Evolutionary conservation across 1,140 invertebrate species (phyloP).

Genomic region (Stegodyphus mimosarum): DNA sequence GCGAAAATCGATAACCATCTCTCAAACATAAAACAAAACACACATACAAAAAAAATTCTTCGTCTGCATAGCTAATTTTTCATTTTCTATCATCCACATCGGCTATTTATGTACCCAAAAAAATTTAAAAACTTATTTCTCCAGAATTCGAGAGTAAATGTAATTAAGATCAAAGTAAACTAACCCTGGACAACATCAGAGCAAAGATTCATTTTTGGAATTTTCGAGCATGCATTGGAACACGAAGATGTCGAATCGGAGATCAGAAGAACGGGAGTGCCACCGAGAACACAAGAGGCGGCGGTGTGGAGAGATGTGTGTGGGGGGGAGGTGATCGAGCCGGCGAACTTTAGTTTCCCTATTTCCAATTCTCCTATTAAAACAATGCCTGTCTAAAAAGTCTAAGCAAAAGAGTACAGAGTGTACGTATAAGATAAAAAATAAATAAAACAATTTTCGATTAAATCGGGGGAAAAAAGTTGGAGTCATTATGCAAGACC

Average conservation of each 20-base stretch:
- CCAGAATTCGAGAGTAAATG: neutral
- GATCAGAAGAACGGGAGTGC: too few relatives aligned
- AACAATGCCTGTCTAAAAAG: constrained; percentile 39
- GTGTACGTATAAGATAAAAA: constrained; percentile 3
- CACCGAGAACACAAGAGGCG: neutral
- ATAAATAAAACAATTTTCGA: constrained; percentile 39
- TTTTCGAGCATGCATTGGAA: neutral
- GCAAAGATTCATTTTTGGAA: neutral
- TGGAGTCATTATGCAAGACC: constrained; percentile 18
- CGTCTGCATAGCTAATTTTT: too few relatives aligned
- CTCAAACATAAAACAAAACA: too few relatives aligned
- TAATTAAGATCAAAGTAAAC: neutral
- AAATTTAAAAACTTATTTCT: neutral
- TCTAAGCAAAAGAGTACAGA: constrained; percentile 21
- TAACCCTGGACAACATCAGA: neutral
- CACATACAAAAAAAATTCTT: too few relatives aligned
- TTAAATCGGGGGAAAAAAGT: constrained; percentile 34
- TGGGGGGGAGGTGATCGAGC: too few relatives aligned
- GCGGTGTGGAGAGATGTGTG: neutral
- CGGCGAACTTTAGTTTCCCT: too few relatives aligned
- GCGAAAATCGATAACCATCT: too few relatives aligned
- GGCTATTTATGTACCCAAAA: too few relatives aligned
- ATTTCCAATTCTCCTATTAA: constrained; percentile 40
- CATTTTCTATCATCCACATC: too few relatives aligned
- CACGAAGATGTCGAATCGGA: neutral